A percentile compares a stretch with the other conserved stretches of the same genome.
Conservation (phyloP, 2,797 vertebrate genomes). For the Cirrhinus molitorella region DNA sequence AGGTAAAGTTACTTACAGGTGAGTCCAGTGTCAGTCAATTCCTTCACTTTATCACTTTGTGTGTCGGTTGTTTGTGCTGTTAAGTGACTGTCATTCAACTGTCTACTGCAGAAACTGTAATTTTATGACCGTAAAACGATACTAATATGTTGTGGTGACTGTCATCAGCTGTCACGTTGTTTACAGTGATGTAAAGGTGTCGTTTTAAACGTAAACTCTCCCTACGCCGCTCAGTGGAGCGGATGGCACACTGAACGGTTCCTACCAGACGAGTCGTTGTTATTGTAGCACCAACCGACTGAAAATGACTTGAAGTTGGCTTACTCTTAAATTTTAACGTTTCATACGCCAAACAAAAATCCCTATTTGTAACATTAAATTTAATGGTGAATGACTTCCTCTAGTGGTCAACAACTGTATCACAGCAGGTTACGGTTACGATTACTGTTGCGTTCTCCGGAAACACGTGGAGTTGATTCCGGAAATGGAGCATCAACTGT, state of each 20-base stretch:
- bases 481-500: no score
- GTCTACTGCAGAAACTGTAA: background rate
- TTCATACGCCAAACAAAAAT: background rate
- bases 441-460: no score
- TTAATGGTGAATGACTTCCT: background rate
- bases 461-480: no score
- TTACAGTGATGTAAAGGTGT: background rate
- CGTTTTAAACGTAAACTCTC: background rate
- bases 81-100: background rate
- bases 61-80: background rate
- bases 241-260: no score
- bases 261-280: no score
- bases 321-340: background rate
- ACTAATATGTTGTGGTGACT: background rate
- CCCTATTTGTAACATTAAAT: background rate
- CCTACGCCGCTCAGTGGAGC: no score
- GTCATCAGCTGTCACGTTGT: background rate
- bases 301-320: no score
- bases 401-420: background rate
- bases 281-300: no score
- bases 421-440: background rate
- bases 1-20: background rate
- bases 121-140: background rate
- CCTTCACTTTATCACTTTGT: background rate
- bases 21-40: background rate